Evolutionary conservation across 2,797 vertebrate genomes (phyloP).

Genomic region (Sebastes alutus): DNA sequence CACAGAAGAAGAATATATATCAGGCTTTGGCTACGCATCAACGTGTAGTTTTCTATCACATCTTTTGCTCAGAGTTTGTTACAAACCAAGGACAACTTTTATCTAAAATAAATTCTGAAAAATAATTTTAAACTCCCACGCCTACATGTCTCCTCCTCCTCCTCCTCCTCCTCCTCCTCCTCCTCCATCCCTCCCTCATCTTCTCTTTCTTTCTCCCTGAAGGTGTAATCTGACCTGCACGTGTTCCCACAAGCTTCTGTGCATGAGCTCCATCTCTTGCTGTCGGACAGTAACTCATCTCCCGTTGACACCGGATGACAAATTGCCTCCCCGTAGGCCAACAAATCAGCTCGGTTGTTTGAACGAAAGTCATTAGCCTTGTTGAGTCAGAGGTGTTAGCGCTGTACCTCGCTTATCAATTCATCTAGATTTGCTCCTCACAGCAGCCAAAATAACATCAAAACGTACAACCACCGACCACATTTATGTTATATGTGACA

Average conservation of each 20-base stretch:
- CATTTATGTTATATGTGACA: neutral
- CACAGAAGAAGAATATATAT: neutral
- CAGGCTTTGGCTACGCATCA: neutral
- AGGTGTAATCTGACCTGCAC: conserved; percentile 45
- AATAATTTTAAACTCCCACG: neutral
- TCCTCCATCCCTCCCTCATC: neutral
- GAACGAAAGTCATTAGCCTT: neutral
- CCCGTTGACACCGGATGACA: conserved; percentile 41
- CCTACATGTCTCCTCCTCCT: neutral
- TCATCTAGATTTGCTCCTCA: neutral
- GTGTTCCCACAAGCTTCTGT: conserved; percentile 17
- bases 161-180: neutral
- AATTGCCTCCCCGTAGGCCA: conserved; percentile 42
- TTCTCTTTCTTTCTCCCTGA: neutral
- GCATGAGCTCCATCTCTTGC: neutral
- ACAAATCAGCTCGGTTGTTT: neutral
- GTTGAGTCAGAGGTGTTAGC: neutral
- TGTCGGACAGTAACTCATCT: conserved; percentile 42
- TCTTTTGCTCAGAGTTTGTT: neutral
- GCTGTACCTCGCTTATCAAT: neutral
- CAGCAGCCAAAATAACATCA: neutral
- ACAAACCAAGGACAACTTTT: neutral
- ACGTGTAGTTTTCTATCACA: neutral
- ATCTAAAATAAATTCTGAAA: neutral
- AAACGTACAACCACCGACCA: too few relatives aligned